phyloP scores from a whole-genome alignment of 2,113 vertebrate species.

The Vimba vimba region DNA sequence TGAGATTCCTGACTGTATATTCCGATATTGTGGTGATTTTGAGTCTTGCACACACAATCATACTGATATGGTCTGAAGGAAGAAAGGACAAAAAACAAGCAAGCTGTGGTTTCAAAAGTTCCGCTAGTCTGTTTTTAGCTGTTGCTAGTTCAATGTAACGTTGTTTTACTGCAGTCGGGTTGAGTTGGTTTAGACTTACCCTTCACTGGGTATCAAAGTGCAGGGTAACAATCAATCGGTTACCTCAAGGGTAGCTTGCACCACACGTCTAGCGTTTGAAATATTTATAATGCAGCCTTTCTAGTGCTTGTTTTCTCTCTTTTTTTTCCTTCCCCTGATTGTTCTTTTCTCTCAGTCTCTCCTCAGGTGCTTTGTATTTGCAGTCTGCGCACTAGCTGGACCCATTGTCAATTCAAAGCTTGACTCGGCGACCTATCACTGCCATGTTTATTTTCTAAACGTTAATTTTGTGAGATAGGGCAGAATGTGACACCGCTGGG shows the following conservation, averaged over 20 bases:
- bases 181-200: constrained; percentile 26
- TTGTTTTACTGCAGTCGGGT: neutral
- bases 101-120: neutral
- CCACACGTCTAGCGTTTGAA: constrained; percentile 20
- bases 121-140: constrained; percentile 12
- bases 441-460: constrained; percentile 34
- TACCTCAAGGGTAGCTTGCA: constrained; percentile 32
- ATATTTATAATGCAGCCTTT: constrained; percentile 48
- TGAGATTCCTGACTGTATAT: no score
- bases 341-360: constrained; percentile 17
- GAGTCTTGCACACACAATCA: neutral
- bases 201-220: neutral
- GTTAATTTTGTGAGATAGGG: constrained; percentile 41
- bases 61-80: neutral
- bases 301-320: constrained; percentile 11
- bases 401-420: constrained; percentile 20
- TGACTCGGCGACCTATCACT: neutral
- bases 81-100: neutral
- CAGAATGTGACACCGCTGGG: constrained; percentile 31
- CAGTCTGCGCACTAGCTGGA: neutral
- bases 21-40: no score
- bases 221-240: constrained; percentile 52
- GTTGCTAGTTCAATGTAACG: neutral
- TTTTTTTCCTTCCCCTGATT: neutral
- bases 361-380: constrained; percentile 13